Percentiles rank a stretch among this genome's conserved stretches.
phyloP scores from a whole-genome alignment of 2,113 vertebrate species.

The Varanus salvator region DNA sequence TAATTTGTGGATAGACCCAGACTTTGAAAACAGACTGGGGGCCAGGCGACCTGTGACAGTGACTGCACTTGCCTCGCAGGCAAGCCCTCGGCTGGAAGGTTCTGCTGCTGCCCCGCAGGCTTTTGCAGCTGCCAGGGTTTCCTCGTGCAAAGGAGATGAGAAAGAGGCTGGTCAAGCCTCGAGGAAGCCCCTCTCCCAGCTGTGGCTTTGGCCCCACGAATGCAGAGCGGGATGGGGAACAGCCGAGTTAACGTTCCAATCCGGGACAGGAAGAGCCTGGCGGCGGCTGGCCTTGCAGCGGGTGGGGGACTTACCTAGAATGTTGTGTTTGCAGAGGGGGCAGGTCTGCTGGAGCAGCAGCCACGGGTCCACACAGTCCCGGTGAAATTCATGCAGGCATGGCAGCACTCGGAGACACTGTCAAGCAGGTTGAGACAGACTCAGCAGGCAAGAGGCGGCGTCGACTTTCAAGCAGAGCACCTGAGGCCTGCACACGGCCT shows the following conservation, averaged over 20 bases:
- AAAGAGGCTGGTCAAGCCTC: no score
- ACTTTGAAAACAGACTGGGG: background rate
- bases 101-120: background rate
- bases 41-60: background rate
- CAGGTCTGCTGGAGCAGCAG: conserved; percentile 94
- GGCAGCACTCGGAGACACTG: conserved; percentile 94
- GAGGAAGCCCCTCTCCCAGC: background rate
- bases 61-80: no score
- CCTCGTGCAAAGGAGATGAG: no score
- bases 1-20: no score
- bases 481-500: background rate
- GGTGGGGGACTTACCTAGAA: conserved; percentile 81
- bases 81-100: no score
- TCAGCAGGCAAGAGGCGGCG: background rate
- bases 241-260: background rate
- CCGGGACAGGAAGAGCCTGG: no score
- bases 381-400: conserved; percentile 93
- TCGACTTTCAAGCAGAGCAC: background rate
- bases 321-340: conserved; percentile 92
- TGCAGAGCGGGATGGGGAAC: background rate
- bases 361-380: conserved; percentile 95
- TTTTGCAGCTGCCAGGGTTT: background rate
- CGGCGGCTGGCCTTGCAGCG: background rate
- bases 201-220: background rate
- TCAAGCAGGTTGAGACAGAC: rapidly evolving